phyloP scores from a whole-genome alignment of 23 tunicate species.

The Styela plicata region DNA sequence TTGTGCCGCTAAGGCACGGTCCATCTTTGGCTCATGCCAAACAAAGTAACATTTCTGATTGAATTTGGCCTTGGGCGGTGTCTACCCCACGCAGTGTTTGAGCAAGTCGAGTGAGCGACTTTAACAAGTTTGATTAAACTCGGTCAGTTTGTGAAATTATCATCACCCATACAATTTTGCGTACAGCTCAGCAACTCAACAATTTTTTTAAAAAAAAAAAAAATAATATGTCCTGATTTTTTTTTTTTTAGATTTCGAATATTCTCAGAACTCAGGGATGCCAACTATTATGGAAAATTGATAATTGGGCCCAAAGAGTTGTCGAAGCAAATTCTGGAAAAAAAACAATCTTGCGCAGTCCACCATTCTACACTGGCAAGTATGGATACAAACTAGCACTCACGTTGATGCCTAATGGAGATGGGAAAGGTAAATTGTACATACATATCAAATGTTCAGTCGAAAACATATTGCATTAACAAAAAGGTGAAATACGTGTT shows the following conservation, averaged over 20 bases:
- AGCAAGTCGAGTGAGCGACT: too few relatives aligned
- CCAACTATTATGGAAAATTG: conserved; percentile 67
- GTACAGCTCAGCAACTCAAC: too few relatives aligned
- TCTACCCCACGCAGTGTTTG: too few relatives aligned
- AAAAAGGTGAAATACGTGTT: not conserved
- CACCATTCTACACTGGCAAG: conserved; percentile 51
- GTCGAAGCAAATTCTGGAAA: conserved; percentile 50
- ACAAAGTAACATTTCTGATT: too few relatives aligned
- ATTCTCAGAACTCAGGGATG: conserved; percentile 13
- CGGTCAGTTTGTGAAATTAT: not conserved
- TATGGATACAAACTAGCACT: conserved; percentile 62
- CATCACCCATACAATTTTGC: too few relatives aligned
- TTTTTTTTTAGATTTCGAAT: conserved; percentile 2
- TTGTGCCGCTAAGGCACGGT: too few relatives aligned
- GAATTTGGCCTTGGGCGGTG: too few relatives aligned
- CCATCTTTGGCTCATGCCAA: too few relatives aligned
- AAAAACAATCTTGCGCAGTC: conserved; percentile 41
- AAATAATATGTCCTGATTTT: not conserved
- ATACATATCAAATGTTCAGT: not conserved
- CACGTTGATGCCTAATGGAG: conserved; percentile 58
- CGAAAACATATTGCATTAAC: not conserved
- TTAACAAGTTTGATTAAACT: too few relatives aligned
- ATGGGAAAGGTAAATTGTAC: conserved; percentile 38
- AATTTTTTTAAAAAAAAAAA: too few relatives aligned
- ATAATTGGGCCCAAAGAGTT: conserved; percentile 42